Base-by-base conservation (phyloP, 2,797 vertebrate species). In the Oryzias dopingdopingensis region DNA sequence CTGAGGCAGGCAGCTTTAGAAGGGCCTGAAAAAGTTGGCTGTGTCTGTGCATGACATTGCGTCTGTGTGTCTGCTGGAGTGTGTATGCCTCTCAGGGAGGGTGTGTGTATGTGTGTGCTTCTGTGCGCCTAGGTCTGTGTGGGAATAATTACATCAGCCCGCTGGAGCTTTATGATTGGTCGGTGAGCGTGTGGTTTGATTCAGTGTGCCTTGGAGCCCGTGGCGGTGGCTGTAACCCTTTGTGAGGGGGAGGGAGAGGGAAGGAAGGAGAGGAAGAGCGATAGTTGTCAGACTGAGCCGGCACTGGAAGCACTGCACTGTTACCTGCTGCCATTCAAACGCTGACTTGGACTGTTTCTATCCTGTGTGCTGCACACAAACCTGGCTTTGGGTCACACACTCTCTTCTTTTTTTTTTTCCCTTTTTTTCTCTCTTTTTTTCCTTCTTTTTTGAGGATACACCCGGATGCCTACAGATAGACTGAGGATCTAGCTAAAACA, bases 131-230 rank as follows among this genome's bases (percentile, higher is more conserved):
- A 68, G 87, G 89, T 89, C 83, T 92, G 88, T 90, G 92, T 89
- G 91, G 90, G 91, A 92, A 92, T 82, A 86, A 92, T 95, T 94
- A 94, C 94, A 93, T 96, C 94, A 95, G 94, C 92, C 89, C 72
- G 81, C 83, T 90, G 86, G 87, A 86, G 92, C 89, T 84, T 88
- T 84, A 87, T 85, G 91, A 94, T 93, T 94, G 94, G 93, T 92
- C 85, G 91, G 78, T 90, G 90, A 91, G 60, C 74, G 90, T 92
- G 86, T 93, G 94, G 91, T 94, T 95, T 94, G 92, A 93, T 94
- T 95, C 93, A 91, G 89, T 91, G 91, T 82, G 85, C 93, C 93
- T 94, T 74, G 82, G 91, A 94, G 92, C 90, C 91, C 77, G 70
- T 82, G 89, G 85, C 85, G 91, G 90, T 86, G 84, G 86, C 87